These are phyloP conservation scores for Lagopus leucura DNA, from an alignment of 2,113 vertebrate genomes.

Conservation along the genomic window DNA sequence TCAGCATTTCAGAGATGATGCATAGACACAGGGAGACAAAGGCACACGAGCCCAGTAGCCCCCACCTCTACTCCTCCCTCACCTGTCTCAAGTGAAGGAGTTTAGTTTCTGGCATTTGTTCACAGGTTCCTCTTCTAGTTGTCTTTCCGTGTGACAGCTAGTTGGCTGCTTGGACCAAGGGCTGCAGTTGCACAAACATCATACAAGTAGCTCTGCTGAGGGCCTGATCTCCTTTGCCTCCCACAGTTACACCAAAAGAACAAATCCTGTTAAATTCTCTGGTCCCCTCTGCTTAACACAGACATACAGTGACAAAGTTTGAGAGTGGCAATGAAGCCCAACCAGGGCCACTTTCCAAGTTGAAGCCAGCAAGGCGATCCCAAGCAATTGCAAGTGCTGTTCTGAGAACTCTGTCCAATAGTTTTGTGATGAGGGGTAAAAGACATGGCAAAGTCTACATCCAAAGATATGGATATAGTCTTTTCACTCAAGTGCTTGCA, in stretches of 20 bases:
- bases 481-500: background rate
- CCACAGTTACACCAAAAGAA: background rate
- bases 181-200: background rate
- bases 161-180: background rate
- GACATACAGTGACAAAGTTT: background rate
- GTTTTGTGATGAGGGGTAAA: background rate
- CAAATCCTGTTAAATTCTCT: background rate
- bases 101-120: background rate
- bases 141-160: background rate
- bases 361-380: background rate
- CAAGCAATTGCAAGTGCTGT: background rate
- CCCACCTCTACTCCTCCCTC: background rate
- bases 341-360: background rate
- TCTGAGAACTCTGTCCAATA: background rate
- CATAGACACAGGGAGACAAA: background rate
- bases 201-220: background rate
- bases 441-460: background rate
- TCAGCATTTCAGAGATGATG: background rate
- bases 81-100: background rate
- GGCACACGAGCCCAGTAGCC: background rate
- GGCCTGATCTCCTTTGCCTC: background rate
- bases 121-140: background rate
- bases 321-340: background rate
- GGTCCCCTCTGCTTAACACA: background rate
- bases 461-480: background rate